Percentiles rank a stretch among this genome's conserved stretches.
These are phyloP conservation scores for Deroplatys truncata DNA, from an alignment of 2,888 invertebrate species.

Conservation along the genomic window DNA sequence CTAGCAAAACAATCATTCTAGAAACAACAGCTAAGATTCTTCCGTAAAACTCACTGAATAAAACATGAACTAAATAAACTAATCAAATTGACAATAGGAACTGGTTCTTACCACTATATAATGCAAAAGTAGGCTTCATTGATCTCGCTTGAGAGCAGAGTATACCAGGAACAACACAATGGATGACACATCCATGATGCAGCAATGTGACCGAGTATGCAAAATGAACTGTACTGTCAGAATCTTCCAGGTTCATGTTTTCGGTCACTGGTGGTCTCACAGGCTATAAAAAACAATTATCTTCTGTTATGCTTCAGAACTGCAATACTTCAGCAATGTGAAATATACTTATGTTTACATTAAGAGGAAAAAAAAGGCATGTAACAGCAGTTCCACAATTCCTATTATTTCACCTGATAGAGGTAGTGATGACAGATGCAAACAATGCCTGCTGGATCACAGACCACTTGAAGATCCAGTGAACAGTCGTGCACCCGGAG, in stretches of 20 bases:
- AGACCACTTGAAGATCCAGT: conserved; percentile 72
- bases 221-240: conserved; percentile 59
- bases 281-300: conserved; percentile 6
- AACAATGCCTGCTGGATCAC: conserved; percentile 68
- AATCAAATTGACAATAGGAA: background rate
- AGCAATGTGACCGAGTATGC: conserved; percentile 79
- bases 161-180: conserved; percentile 76
- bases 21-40: background rate
- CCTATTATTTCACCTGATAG: conserved; percentile 52
- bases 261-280: conserved; percentile 51
- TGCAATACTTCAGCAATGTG: background rate
- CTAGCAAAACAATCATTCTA: background rate
- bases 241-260: conserved; percentile 8
- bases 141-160: conserved; percentile 74
- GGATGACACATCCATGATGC: conserved; percentile 79
- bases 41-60: background rate
- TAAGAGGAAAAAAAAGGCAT: background rate
- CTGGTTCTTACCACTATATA: conserved; percentile 55
- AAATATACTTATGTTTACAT: background rate
- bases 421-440: conserved; percentile 80
- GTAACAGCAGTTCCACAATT: conserved; percentile 1
- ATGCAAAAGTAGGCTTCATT: conserved; percentile 70
- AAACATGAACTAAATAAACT: background rate
- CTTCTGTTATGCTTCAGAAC: background rate
- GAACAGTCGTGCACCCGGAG: conserved; percentile 77